Evolutionary conservation across 2,888 invertebrate genomes (phyloP), one percentile per base, ranked within the genome.

Genomic region (Ichneumon xanthorius): DNA sequence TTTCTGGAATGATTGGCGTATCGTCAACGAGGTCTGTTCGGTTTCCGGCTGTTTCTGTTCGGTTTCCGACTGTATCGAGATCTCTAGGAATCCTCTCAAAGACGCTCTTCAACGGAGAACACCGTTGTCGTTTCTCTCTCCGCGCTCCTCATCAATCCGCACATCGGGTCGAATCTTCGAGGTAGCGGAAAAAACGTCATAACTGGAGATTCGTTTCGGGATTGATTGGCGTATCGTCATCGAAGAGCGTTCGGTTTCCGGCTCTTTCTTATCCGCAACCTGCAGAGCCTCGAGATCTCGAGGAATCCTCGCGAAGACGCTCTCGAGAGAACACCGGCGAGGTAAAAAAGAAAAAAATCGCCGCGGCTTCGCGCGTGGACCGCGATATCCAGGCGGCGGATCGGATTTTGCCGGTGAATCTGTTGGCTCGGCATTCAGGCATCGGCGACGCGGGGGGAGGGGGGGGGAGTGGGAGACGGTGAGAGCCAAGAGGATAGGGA

Each of bases 341-440:
- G 75, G 63, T 19, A 61, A 50, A 75, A 45, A 50, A 53, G 16
- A 50, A 76, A 72, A 53, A 61, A 80, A 55, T n/a, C 40, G 78
- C 67, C 37, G 71, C 48, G 80, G 68, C 71, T 73, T 58, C 71
- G 37, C 58, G 71, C 26, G 67, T 37, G 48, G 65, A 45, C 68
- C 65, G 48, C 58, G 48, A 58, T 76, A 71, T 71, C 63, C 50
- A 26, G 50, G 50, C 40, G 80, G 73, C 26, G 63, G 50, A 80
- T 65, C 50, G 65, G 63, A 40, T 58, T 37, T 73, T 67, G 67
- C 16, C 63, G 65, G 37, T 73, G 71, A 68, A 72, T 61, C 72
- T 55, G 45, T 68, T 50, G 67, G 71, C 67, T 68, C 67, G 48
- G 63, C 33, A 84, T 84, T 55, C 61, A 65, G 65, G 55, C n/a